Evolutionary conservation across 2,888 invertebrate genomes (phyloP).

Genomic region (Dysmachus trigonus): DNA sequence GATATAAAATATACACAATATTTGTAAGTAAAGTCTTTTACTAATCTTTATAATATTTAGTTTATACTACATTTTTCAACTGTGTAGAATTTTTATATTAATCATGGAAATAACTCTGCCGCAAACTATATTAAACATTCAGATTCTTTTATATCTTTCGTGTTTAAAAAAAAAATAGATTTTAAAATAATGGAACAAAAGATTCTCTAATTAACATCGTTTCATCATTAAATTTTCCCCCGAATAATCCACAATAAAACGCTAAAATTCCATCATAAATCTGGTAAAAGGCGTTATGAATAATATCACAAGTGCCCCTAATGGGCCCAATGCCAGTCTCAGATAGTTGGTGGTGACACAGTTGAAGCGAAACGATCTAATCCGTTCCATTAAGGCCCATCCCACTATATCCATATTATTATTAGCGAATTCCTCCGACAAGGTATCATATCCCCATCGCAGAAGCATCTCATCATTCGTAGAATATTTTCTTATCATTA

Average conservation of each 20-base stretch:
- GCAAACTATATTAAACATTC: too few relatives aligned
- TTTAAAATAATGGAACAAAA: not conserved
- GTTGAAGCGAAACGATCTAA: not conserved
- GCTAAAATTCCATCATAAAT: not conserved
- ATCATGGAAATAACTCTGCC: too few relatives aligned
- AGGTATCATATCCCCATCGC: constrained; percentile 31
- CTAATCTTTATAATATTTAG: too few relatives aligned
- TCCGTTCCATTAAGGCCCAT: constrained; percentile 11
- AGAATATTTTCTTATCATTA: constrained; percentile 40
- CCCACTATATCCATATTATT: not conserved
- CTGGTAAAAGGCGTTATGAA: not conserved
- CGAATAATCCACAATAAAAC: not conserved
- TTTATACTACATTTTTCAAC: too few relatives aligned
- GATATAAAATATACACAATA: too few relatives aligned
- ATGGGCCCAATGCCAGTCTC: not conserved
- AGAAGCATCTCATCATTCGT: not conserved
- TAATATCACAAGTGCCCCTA: not conserved
- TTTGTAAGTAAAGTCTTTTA: too few relatives aligned
- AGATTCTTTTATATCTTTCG: too few relatives aligned
- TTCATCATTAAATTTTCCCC: not conserved
- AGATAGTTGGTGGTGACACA: not conserved
- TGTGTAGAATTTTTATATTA: too few relatives aligned
- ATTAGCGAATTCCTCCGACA: constrained; percentile 12
- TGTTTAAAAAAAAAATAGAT: too few relatives aligned
- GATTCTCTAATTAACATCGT: not conserved